phyloP scores from a whole-genome alignment of 92 coral and sea anemone genomes.

The Porites rus region DNA sequence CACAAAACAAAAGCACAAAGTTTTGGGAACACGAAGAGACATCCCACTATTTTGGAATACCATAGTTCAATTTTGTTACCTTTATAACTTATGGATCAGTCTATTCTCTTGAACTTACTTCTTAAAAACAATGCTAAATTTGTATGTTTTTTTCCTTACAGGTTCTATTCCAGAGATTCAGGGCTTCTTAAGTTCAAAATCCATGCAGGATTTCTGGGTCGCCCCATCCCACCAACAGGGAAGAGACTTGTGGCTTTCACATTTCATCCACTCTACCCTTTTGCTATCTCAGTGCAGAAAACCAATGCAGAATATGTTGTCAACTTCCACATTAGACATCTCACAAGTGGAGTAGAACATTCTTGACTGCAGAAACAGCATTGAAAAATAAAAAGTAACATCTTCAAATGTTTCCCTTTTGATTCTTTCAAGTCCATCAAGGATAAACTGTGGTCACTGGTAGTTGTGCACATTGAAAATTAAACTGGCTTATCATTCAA shows the following conservation, averaged over 20 bases:
- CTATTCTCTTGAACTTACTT: no score
- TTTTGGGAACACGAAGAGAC: no score
- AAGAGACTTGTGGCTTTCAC: conserved; percentile 97
- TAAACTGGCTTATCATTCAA: no score
- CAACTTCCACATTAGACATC: conserved; percentile 96
- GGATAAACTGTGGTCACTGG: no score
- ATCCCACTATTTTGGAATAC: no score
- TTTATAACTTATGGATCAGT: no score
- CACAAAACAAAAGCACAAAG: no score
- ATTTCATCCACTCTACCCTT: conserved; percentile 96
- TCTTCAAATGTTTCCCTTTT: not conserved
- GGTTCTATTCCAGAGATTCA: conserved; percentile 98
- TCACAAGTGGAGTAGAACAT: conserved; percentile 86
- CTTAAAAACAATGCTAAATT: not conserved
- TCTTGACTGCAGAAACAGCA: conserved; percentile 37
- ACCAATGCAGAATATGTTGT: conserved; percentile 99
- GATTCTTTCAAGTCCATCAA: not conserved
- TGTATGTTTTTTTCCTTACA: conserved; percentile 13
- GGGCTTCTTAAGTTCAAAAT: conserved; percentile 98
- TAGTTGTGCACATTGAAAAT: no score
- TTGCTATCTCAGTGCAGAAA: conserved; percentile 98
- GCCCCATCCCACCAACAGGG: conserved; percentile 98
- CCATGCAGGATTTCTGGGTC: conserved; percentile 97
- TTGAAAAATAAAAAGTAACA: not conserved
- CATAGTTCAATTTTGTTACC: no score